A percentile compares a stretch with the other conserved stretches of the same genome.
Evolutionary conservation across 2,888 invertebrate species (phyloP).

Genomic region (Xestia ashworthii): DNA sequence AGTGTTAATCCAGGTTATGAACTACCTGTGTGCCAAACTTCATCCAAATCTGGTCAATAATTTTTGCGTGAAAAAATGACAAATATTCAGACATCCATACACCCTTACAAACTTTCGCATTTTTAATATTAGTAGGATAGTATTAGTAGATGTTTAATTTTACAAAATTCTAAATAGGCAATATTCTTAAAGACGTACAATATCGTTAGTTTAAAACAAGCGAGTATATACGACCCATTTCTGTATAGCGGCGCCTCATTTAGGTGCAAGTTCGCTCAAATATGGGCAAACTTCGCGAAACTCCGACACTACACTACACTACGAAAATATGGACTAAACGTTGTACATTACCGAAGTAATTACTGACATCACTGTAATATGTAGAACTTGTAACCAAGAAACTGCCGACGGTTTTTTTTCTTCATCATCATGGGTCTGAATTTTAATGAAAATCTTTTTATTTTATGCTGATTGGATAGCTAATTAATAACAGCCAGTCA

Average conservation of each 20-base stretch:
- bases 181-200: slow-evolving; percentile 56
- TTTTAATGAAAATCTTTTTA: neutral
- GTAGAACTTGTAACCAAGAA: slow-evolving; percentile 33
- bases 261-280: slow-evolving; percentile 66
- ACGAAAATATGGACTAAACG: slow-evolving; percentile 65
- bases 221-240: slow-evolving; percentile 50
- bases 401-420: neutral
- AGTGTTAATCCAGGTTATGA: too few relatives aligned
- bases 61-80: too few relatives aligned
- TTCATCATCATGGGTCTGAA: neutral
- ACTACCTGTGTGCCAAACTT: too few relatives aligned
- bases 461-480: neutral
- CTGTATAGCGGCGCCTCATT: slow-evolving; percentile 61
- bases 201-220: slow-evolving; percentile 64
- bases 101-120: too few relatives aligned
- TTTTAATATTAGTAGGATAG: too few relatives aligned
- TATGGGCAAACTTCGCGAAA: slow-evolving; percentile 68
- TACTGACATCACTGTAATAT: slow-evolving; percentile 50
- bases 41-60: too few relatives aligned
- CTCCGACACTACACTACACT: slow-evolving; percentile 60
- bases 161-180: slow-evolving; percentile 39
- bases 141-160: slow-evolving; percentile 14
- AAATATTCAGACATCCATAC: too few relatives aligned
- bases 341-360: slow-evolving; percentile 64
- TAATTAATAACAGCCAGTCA: too few relatives aligned